Base-by-base conservation (phyloP, 1,140 invertebrate species). In the Sminthurides bifidus region DNA sequence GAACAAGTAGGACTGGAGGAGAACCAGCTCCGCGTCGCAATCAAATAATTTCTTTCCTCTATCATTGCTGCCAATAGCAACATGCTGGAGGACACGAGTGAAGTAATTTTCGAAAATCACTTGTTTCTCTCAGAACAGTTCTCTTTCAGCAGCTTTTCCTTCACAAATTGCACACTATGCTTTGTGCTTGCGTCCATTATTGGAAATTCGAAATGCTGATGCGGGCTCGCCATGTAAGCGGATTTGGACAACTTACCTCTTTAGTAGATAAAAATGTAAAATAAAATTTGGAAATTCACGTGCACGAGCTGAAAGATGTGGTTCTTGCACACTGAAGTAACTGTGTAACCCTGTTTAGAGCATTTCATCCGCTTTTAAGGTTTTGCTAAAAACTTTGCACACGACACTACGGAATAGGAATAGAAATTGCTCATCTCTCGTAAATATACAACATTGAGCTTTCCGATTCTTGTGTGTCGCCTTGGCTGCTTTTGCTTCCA, bases 321-420 rank as follows among this genome's bases (percentile, higher is more conserved):
- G 52, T 46, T 54, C 44, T 59, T 45, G 38, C 19, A 52, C 54
- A 50, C 44, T 48, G 50, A 54, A 54, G 44, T 21, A 61, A 58
- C 49, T 40, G 54, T 44, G 49, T 51, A 48, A 41, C 54, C 59
- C 53, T 57, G 51, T 44, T 38, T 54, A 44, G 40, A 44, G 29
- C 54, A 61, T 37, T 43, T 57, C 41, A 57, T 37, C 45, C 52
- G 49, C 19, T 35, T 26, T 58, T 58, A 55, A 61, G 60, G n/a
- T 61, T 61, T 61, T 61, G 60, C 58, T 61, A 45, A 49, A 62
- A 58, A 40, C 59, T 63, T 63, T 63, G 61, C 61, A 59, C 61
- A 63, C 61, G 61, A 41, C 53, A 24, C 61, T 27, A 24, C 24
- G 38, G 48, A 41, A 55, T 59, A 51, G 49, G 53, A 59, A 59